A percentile compares a stretch with the other conserved stretches of the same genome.
phyloP scores from a whole-genome alignment of 2,888 invertebrate genomes.

The Asteroscopus sphinx region DNA sequence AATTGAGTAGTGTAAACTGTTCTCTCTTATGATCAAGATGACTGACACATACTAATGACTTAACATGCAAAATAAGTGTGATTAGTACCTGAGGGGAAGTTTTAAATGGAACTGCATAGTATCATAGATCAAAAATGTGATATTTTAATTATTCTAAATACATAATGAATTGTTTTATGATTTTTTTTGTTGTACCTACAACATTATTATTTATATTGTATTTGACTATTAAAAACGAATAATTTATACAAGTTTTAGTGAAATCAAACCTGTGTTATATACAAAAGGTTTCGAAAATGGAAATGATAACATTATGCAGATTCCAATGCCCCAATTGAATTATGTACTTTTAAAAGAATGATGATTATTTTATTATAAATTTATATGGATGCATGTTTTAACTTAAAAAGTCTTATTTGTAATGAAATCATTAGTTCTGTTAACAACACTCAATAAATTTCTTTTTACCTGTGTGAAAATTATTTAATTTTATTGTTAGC shows the following conservation, averaged over 20 bases:
- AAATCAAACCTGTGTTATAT: slow-evolving; percentile 48
- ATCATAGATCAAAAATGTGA: slow-evolving; percentile 87
- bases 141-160: slow-evolving; percentile 82
- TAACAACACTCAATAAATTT: slow-evolving; percentile 61
- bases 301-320: slow-evolving; percentile 80
- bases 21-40: too few species aligned
- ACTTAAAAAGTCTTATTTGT: slow-evolving; percentile 55
- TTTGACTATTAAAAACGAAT: slow-evolving; percentile 51
- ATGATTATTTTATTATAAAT: slow-evolving; percentile 59
- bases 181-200: slow-evolving; percentile 64
- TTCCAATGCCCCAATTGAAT: slow-evolving; percentile 81
- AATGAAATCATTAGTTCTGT: slow-evolving; percentile 57
- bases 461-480: slow-evolving; percentile 74
- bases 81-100: slow-evolving; percentile 58
- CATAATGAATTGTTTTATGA: slow-evolving; percentile 60
- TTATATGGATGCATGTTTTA: slow-evolving; percentile 60
- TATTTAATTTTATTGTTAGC: slow-evolving; percentile 48
- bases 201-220: slow-evolving; percentile 64
- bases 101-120: slow-evolving; percentile 80
- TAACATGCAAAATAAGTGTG: too few species aligned
- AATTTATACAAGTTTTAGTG: slow-evolving; percentile 50
- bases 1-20: too few species aligned
- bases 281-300: slow-evolving; percentile 39
- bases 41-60: too few species aligned
- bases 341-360: slow-evolving; percentile 46